phyloP scores from a whole-genome alignment of 2,888 invertebrate genomes.

The Agonopterix alstromeriana region DNA sequence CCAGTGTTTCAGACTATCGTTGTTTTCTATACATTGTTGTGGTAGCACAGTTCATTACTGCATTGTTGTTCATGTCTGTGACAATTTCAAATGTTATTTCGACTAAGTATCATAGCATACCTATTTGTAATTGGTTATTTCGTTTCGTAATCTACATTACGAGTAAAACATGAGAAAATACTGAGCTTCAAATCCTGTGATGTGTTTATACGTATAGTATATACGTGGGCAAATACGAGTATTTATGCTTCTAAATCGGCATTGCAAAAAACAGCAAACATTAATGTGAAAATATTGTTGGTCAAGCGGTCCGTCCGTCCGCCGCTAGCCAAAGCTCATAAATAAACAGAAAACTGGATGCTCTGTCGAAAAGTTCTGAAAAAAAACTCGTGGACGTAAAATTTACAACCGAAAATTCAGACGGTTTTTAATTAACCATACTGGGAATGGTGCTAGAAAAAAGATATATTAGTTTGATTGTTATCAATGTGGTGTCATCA shows the following conservation, averaged over 20 bases:
- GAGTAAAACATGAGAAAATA: no score
- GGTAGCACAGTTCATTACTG: constrained; percentile 2
- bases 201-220: no score
- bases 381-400: constrained; percentile 59
- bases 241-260: constrained; percentile 37
- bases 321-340: constrained; percentile 66
- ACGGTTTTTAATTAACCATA: constrained; percentile 70
- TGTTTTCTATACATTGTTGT: constrained; percentile 41
- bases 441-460: constrained; percentile 20
- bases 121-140: no score
- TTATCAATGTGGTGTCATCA: no score
- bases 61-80: neutral
- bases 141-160: no score
- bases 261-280: constrained; percentile 49
- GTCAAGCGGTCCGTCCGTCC: constrained; percentile 53
- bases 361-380: constrained; percentile 66
- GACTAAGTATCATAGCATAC: no score
- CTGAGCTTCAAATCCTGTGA: no score
- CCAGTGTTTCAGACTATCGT: constrained; percentile 29
- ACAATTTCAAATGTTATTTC: no score
- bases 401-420: constrained; percentile 67
- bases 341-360: constrained; percentile 73
- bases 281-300: constrained; percentile 60
- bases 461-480: constrained; percentile 16
- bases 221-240: neutral